Evolutionary conservation across 2,888 invertebrate species (phyloP).

Genomic region (Drosophila mayaguana): DNA sequence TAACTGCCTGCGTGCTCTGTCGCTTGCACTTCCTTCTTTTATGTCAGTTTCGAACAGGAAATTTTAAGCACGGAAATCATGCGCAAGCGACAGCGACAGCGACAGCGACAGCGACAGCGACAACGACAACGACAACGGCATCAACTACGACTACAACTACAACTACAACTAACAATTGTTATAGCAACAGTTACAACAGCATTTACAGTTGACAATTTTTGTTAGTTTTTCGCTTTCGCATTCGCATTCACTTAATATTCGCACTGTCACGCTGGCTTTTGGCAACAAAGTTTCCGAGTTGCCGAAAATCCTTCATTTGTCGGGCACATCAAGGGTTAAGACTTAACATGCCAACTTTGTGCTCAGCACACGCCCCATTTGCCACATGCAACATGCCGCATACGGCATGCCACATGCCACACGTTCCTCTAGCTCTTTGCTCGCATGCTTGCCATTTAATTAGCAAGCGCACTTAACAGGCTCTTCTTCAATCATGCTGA

Average conservation of each 20-base stretch:
- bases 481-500: conserved; percentile 30
- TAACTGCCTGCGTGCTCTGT: conserved; percentile 34
- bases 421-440: not conserved
- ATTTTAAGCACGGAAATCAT: conserved; percentile 74
- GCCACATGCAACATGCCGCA: conserved; percentile 21
- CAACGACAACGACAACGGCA: conserved; percentile 18
- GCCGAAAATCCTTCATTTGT: conserved; percentile 24
- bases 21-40: conserved; percentile 50
- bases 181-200: conserved; percentile 17
- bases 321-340: conserved; percentile 31
- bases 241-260: conserved; percentile 36
- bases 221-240: conserved; percentile 45
- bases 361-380: conserved; percentile 19
- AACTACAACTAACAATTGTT: conserved; percentile 12
- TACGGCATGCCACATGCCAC: not conserved
- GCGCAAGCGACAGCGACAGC: conserved; percentile 57
- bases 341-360: conserved; percentile 37
- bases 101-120: conserved; percentile 19
- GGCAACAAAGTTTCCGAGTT: conserved; percentile 19
- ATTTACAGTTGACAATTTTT: conserved; percentile 45
- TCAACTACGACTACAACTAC: conserved; percentile 23
- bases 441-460: conserved; percentile 40
- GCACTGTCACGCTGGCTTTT: conserved; percentile 31
- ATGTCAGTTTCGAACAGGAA: conserved; percentile 74
- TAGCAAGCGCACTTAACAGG: conserved; percentile 34